phyloP scores from a whole-genome alignment of 2,113 vertebrate genomes.

The Hypanus sabinus region DNA sequence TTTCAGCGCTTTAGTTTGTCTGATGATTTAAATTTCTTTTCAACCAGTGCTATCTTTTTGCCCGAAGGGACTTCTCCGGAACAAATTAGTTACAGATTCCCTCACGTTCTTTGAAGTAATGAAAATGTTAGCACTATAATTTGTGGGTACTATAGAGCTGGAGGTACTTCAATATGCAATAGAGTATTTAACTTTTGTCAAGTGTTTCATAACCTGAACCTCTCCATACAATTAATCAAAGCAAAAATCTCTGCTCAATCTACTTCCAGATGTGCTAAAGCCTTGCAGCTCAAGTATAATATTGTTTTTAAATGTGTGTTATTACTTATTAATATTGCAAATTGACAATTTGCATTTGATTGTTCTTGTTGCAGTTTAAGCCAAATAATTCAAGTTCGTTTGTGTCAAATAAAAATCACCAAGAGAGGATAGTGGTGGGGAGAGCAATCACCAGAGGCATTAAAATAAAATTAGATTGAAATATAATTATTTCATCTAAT shows the following conservation, averaged over 20 bases:
- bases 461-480: background rate
- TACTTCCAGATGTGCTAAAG: background rate
- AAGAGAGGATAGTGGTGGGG: no score
- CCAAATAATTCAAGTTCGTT: background rate
- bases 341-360: background rate
- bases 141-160: background rate
- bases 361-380: background rate
- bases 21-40: background rate
- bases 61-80: constrained; percentile 13
- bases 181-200: background rate
- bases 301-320: background rate
- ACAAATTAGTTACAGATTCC: constrained; percentile 1
- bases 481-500: background rate
- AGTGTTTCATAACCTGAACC: background rate
- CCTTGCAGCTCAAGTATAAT: background rate
- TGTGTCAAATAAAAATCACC: background rate
- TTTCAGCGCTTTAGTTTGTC: background rate
- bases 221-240: constrained; percentile 6
- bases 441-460: background rate
- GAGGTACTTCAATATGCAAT: background rate
- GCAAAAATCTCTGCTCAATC: background rate
- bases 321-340: background rate
- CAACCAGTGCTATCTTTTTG: background rate
- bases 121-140: background rate
- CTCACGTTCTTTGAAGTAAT: background rate